Evolutionary conservation across 2,888 invertebrate genomes (phyloP).

Genomic region (Melikaiella ostensackeni): DNA sequence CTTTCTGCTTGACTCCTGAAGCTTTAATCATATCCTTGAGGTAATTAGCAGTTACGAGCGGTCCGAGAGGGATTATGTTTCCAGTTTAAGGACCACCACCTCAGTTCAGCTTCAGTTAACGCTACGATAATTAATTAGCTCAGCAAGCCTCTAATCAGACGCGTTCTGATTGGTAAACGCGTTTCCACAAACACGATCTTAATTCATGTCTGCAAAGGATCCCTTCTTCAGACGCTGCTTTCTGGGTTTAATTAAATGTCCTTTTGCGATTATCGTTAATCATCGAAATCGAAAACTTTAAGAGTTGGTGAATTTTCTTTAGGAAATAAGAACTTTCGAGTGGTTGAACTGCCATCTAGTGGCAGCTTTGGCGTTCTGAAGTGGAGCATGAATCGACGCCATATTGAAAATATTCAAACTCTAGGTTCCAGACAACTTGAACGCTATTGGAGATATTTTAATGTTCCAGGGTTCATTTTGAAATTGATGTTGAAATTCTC

Average conservation of each 20-base stretch:
- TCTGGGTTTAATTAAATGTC: not conserved
- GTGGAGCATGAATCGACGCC: not conserved
- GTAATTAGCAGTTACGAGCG: conserved; percentile 57
- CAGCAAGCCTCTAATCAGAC: conserved; percentile 74
- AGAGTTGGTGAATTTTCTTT: not conserved
- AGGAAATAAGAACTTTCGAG: not conserved
- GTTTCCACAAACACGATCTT: conserved; percentile 67
- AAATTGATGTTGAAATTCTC: too few species aligned
- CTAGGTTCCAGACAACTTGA: too few species aligned
- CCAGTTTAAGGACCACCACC: conserved; percentile 57
- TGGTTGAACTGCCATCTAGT: not conserved
- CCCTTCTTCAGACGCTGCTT: conserved; percentile 24
- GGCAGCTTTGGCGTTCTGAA: not conserved
- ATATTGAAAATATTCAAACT: too few species aligned
- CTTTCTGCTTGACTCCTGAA: conserved; percentile 51
- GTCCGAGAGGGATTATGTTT: conserved; percentile 63
- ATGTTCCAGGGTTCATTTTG: too few species aligned
- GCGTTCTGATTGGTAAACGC: conserved; percentile 69
- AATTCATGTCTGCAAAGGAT: conserved; percentile 64
- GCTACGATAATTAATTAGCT: conserved; percentile 70
- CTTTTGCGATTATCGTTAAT: not conserved
- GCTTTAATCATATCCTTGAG: conserved; percentile 60
- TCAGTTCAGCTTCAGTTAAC: conserved; percentile 64
- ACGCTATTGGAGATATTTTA: too few species aligned
- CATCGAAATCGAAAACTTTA: not conserved